A percentile compares a stretch with the other conserved stretches of the same genome.
phyloP scores from a whole-genome alignment of 2,888 invertebrate genomes.

The Drosophila melanosoma region DNA sequence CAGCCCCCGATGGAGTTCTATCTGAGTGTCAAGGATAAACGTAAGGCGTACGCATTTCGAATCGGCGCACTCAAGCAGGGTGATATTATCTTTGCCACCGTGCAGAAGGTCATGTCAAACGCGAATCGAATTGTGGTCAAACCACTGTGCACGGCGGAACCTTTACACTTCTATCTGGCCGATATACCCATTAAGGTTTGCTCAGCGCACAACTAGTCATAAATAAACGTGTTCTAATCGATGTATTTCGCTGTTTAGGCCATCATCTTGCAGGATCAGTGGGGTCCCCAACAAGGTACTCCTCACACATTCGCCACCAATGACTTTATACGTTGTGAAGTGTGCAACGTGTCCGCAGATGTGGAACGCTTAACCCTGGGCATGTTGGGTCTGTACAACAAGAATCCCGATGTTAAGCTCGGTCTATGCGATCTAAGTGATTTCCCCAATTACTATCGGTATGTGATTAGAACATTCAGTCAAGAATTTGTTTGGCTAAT shows the following conservation, averaged over 20 bases:
- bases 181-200: conserved; percentile 94
- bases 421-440: conserved; percentile 93
- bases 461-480: conserved; percentile 85
- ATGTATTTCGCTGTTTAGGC: conserved; percentile 46
- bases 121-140: conserved; percentile 86
- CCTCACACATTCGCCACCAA: conserved; percentile 92
- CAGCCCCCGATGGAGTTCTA: conserved; percentile 95
- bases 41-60: conserved; percentile 91
- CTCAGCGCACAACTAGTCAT: not conserved
- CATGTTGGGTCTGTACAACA: conserved; percentile 91
- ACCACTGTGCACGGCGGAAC: conserved; percentile 93
- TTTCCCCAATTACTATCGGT: conserved; percentile 94
- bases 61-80: conserved; percentile 90
- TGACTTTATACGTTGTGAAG: conserved; percentile 95
- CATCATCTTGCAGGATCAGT: conserved; percentile 55
- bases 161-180: conserved; percentile 91
- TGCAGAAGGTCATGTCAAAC: conserved; percentile 88
- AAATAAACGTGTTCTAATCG: not conserved
- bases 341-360: conserved; percentile 93
- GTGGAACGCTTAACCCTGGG: conserved; percentile 94
- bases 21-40: conserved; percentile 87
- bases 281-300: conserved; percentile 87
- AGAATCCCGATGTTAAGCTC: conserved; percentile 90
- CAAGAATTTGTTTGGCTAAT: not conserved
- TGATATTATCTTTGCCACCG: conserved; percentile 91